Base-by-base conservation (phyloP, 30 jellyfish, hydroid and myxozoan species). In the Morbakka virulenta region DNA sequence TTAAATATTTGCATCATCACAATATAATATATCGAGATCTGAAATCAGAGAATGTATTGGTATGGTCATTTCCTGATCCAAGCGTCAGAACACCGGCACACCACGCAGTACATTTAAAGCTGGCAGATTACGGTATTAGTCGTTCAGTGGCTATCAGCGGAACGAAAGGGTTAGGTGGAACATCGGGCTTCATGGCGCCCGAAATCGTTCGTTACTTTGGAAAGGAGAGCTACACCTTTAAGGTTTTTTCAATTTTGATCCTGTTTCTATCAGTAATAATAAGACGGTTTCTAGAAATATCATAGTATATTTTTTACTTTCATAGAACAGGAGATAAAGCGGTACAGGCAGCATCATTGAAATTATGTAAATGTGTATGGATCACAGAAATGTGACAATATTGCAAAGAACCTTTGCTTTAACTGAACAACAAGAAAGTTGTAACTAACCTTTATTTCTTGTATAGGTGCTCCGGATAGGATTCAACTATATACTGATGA, bases 151-250 rank as follows among this genome's bases (percentile, higher is more conserved):
- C 93, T 36, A 62, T 92, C 29, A 80, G 94, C 22, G 98, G 98
- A 23, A 81, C 48, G 51, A 85, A 83, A 69, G 98, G 98, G 21
- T 51, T 20, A 48, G 75, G 26, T 31, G 98, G 98, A 3, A 92
- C 96, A 0, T 80, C 85, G 1, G 98, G 98, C 1, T 92, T 84
- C 63, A 92, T 92, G 65, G 98, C 98, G 49, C 98, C 98, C 28
- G 98, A 92, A 51, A 92, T 92, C 35, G 52, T 85, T 67, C 41
- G 67, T 34, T 85, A 78, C 77, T 79, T 69, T 1, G 98, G 98
- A 33, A 85, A 81, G 52, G 98, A 92, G 64, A 84, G 85, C 29
- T 92, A 92, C 68, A 48, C 98, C 11, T 80, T 52, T 22, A 92
- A 92, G 95, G 98, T 89, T 69, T 13, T 52, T 6, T 68, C n/a